A percentile compares a stretch with the other conserved stretches of the same genome.
Evolutionary conservation across 2,797 vertebrate genomes (phyloP).

Genomic region (Sebastolobus alascanus): DNA sequence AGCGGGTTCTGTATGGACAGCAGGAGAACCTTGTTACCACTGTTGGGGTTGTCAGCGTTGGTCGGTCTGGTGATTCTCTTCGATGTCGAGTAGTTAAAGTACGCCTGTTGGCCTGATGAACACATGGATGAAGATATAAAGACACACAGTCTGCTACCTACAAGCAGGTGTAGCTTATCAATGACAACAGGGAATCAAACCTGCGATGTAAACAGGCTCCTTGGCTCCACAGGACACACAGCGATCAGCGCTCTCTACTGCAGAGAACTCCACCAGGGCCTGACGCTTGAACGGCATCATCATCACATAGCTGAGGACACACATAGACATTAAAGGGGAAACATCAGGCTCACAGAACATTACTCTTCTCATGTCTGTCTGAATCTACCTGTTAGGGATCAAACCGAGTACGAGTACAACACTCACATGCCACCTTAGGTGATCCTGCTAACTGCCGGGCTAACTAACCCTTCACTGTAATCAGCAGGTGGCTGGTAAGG

Average conservation of each 20-base stretch:
- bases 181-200: slow-evolving; percentile 34
- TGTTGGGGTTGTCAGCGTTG: slow-evolving; percentile 95
- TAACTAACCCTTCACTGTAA: no score
- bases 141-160: not conserved
- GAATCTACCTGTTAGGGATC: no score
- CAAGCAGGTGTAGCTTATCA: not conserved
- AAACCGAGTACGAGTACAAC: no score
- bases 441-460: no score
- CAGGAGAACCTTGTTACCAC: slow-evolving; percentile 97
- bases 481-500: no score
- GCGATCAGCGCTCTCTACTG: slow-evolving; percentile 92
- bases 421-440: no score
- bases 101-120: slow-evolving; percentile 91
- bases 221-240: slow-evolving; percentile 93
- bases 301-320: slow-evolving; percentile 93
- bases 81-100: slow-evolving; percentile 98
- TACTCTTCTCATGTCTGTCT: no score
- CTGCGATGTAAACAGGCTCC: slow-evolving; percentile 93
- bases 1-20: slow-evolving; percentile 98
- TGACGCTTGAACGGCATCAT: slow-evolving; percentile 99
- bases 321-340: not conserved
- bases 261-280: slow-evolving; percentile 96
- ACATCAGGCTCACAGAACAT: no score
- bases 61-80: slow-evolving; percentile 97
- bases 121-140: slow-evolving; percentile 21